Conservation (phyloP, 1,140 invertebrate species). For the Heliconius himera region DNA sequence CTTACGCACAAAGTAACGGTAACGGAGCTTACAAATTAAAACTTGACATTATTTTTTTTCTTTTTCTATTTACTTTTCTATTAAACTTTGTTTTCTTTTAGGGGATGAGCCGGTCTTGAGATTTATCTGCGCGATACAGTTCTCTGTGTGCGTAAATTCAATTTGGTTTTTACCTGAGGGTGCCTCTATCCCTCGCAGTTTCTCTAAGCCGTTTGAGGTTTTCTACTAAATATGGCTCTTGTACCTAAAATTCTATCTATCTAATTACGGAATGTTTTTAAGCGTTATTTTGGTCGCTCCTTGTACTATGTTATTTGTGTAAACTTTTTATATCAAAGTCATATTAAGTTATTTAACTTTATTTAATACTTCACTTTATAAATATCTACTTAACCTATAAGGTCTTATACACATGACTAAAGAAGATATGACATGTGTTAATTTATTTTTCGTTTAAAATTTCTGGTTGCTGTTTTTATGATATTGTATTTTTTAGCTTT, state of each 20-base stretch:
- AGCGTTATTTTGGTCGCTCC: neutral
- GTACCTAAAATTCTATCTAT: slow-evolving; percentile 20
- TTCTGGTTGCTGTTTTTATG: too few species aligned
- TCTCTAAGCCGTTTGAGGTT: slow-evolving; percentile 21
- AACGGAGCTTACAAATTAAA: slow-evolving; percentile 49
- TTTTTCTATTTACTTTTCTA: slow-evolving; percentile 57
- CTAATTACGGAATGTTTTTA: neutral
- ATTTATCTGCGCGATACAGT: slow-evolving; percentile 52
- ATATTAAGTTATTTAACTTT: too few species aligned
- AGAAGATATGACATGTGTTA: too few species aligned
- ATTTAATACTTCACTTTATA: too few species aligned
- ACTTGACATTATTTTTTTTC: slow-evolving; percentile 66
- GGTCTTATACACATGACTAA: too few species aligned
- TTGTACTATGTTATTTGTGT: too few species aligned
- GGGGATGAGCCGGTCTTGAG: too few species aligned
- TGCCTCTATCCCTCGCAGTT: slow-evolving; percentile 38
- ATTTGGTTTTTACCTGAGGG: slow-evolving; percentile 76
- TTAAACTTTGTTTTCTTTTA: neutral
- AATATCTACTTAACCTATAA: too few species aligned
- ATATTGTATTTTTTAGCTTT: too few species aligned
- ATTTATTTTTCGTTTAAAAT: too few species aligned
- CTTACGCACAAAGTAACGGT: neutral
- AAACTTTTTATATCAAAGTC: too few species aligned
- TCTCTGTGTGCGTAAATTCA: slow-evolving; percentile 62
- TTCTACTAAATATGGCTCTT: slow-evolving; percentile 26